A percentile compares a stretch with the other conserved stretches of the same genome.
Evolutionary conservation across 2,113 vertebrate species (phyloP).

Genomic region (Orientallactaga bullata): DNA sequence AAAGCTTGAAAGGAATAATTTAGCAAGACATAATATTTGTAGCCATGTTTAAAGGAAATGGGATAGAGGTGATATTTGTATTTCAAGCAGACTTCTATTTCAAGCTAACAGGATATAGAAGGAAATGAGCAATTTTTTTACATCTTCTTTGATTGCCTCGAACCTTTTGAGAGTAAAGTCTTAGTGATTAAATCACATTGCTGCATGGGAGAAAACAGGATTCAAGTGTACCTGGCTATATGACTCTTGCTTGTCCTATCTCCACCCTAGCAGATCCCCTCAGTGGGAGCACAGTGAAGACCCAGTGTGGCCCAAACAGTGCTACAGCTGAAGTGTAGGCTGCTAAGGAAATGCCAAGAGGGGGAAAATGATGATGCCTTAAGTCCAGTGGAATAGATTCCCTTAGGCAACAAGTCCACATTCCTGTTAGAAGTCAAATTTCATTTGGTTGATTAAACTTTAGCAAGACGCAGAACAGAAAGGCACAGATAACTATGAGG

Average conservation of each 20-base stretch:
- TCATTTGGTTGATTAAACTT: not conserved
- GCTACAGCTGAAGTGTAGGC: not conserved
- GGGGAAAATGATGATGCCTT: not conserved
- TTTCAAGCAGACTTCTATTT: not conserved
- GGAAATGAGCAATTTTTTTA: not conserved
- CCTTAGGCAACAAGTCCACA: not conserved
- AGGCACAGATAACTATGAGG: too few species aligned
- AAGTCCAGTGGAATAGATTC: not conserved
- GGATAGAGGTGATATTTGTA: not conserved
- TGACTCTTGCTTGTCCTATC: not conserved
- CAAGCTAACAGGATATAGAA: not conserved
- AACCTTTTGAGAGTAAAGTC: not conserved
- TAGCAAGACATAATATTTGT: not conserved
- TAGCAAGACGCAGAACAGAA: not conserved
- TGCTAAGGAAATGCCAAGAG: not conserved
- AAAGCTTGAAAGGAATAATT: not conserved
- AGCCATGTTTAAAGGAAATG: not conserved
- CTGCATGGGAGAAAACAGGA: not conserved
- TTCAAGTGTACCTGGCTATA: not conserved
- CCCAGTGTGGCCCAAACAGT: not conserved
- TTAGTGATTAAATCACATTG: not conserved
- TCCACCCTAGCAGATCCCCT: not conserved
- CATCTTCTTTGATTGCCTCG: not conserved
- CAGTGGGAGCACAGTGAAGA: not conserved
- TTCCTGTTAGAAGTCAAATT: not conserved